Percentiles rank a stretch among this genome's conserved stretches.
These are phyloP conservation scores for Heteronetta atricapilla DNA, from an alignment of 2,113 vertebrate species.

Conservation along the genomic window DNA sequence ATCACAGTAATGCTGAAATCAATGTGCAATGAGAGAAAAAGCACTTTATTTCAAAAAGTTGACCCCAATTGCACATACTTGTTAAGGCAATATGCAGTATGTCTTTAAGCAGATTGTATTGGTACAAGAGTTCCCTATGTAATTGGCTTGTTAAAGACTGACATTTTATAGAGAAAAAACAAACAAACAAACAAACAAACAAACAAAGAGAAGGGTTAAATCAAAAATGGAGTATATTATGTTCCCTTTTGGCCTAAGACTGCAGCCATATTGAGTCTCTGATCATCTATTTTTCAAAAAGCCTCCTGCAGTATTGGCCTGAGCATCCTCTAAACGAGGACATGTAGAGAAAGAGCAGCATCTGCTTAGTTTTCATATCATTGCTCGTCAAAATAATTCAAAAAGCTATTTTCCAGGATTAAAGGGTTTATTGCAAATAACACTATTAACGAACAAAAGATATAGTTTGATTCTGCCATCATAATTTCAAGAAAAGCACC, in stretches of 20 bases:
- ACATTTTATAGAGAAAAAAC: background rate
- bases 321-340: background rate
- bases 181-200: background rate
- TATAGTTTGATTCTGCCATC: background rate
- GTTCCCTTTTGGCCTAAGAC: background rate
- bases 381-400: background rate
- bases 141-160: background rate
- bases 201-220: background rate
- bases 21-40: background rate
- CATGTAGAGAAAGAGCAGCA: background rate
- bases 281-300: slow-evolving; percentile 25
- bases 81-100: background rate
- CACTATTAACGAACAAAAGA: background rate
- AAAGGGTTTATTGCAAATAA: background rate
- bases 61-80: background rate
- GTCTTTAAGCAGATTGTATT: background rate
- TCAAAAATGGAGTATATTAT: background rate
- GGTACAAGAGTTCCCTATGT: background rate
- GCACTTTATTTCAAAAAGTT: background rate
- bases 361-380: background rate
- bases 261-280: slow-evolving; percentile 4
- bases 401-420: background rate
- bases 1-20: background rate
- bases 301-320: background rate
- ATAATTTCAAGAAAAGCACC: background rate